Base-by-base conservation (phyloP, 2,888 invertebrate genomes). In the Tuberolachnus salignus region DNA sequence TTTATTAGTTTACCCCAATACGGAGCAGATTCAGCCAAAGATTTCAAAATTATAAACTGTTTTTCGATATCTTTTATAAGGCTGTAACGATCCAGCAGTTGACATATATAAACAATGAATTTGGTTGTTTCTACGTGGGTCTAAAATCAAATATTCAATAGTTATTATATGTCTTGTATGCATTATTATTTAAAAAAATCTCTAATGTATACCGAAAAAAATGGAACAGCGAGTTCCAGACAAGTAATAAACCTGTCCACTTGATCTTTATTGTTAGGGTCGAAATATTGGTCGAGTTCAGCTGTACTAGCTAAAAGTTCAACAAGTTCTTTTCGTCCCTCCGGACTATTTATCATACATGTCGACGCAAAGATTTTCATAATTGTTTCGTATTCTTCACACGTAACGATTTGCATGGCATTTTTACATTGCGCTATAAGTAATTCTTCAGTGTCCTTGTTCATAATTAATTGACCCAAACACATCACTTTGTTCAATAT, bases 371-470 rank as follows among this genome's bases (percentile, higher is more conserved):
- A 87, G 82, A 96, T 89, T 64, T 91, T 92, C 92, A 98, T 94
- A 81, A 97, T 90, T 81, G 91, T 89, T 83, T 94, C 91, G 87
- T 97, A 97, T 87, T 98, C 97, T 83, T 94, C 94, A 49, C 94
- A 94, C 14, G 92, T 94, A 44, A 95, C 93, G 88, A 95, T 94
- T 91, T 91, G 90, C 81, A 94, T 87, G 82, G 95, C 92, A 87
- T 94, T 95, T 85, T 94, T 95, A 83, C 92, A 91, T 86, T 95
- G 94, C 63, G 90, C 88, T 82, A 96, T 90, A 64, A 97, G 88
- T 82, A 91, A 89, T 83, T 94, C 94, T 85, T 97, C 96, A 51
- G 93, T 89, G 84, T 97, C 95, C 83, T 92, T 92, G 26, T 91
- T 92, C 66, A 95, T 89, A 4, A 93, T 86, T 82, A 92, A 92